Evolutionary conservation across 2,113 vertebrate genomes (phyloP).

Genomic region (Anarrhichthys ocellatus): DNA sequence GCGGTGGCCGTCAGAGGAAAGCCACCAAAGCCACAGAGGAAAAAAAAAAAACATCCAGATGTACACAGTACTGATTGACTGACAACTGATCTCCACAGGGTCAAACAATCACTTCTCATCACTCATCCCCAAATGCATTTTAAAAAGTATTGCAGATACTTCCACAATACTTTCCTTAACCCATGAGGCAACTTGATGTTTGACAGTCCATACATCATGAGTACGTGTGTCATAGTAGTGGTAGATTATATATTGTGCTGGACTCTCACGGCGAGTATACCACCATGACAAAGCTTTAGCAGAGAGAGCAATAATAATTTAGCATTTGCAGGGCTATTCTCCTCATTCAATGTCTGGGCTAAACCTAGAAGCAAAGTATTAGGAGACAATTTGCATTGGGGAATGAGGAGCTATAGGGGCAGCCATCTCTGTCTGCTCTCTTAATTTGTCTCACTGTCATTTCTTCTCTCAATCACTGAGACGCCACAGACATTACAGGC

Average conservation of each 20-base stretch:
- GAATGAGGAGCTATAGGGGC: conserved; percentile 46
- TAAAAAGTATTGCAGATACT: conserved; percentile 2
- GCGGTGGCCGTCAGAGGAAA: neutral
- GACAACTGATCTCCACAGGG: conserved; percentile 18
- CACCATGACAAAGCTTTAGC: conserved; percentile 2
- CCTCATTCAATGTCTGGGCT: conserved; percentile 11
- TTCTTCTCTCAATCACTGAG: conserved; percentile 69
- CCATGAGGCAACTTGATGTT: conserved; percentile 28
- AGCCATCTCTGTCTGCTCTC: conserved; percentile 42
- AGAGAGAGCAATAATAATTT: conserved; percentile 13
- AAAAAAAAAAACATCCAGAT: neutral
- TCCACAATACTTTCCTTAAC: neutral
- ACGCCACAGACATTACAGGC: conserved; percentile 65
- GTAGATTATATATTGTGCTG: neutral
- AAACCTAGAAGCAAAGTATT: conserved; percentile 34
- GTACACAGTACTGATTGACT: conserved; percentile 1
- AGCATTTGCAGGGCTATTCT: neutral
- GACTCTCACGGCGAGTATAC: neutral
- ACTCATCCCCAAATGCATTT: conserved; percentile 15
- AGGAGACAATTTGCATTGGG: conserved; percentile 54
- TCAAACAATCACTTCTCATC: neutral
- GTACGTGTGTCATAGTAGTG: neutral
- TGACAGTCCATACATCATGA: neutral
- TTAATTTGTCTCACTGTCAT: conserved; percentile 72
- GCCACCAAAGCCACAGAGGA: neutral